These are phyloP conservation scores for Botia almorhae DNA, from an alignment of 2,797 vertebrate species.

Conservation along the genomic window DNA sequence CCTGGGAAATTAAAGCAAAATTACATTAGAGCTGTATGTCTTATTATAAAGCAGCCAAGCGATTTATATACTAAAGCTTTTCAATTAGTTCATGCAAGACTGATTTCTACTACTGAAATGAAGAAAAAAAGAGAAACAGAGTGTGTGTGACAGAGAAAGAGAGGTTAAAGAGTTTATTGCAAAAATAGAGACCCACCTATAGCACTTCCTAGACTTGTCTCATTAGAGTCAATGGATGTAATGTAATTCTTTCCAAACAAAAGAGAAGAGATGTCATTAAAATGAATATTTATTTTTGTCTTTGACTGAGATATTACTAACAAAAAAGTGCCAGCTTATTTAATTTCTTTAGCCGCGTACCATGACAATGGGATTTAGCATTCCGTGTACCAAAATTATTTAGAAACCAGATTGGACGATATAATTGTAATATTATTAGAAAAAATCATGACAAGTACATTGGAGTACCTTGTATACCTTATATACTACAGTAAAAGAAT, in stretches of 20 bases:
- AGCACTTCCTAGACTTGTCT: constrained; percentile 66
- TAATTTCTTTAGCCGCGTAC: no score
- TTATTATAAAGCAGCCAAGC: constrained; percentile 1
- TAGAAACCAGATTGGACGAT: no score
- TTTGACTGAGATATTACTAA: background rate
- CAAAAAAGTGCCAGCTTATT: background rate
- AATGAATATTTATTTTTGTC: background rate
- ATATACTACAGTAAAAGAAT: no score
- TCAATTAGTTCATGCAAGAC: constrained; percentile 9
- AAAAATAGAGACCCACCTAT: constrained; percentile 79
- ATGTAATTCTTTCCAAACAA: constrained; percentile 6
- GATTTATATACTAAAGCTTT: background rate
- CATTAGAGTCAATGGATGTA: constrained; percentile 11
- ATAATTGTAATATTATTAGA: no score
- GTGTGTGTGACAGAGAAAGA: no score
- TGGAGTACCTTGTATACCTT: no score
- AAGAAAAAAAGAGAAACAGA: background rate
- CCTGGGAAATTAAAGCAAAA: constrained; percentile 12
- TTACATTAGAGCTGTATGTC: background rate
- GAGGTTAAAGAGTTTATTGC: no score
- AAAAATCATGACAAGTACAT: no score
- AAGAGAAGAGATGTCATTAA: background rate
- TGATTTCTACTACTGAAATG: background rate
- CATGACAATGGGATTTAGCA: no score
- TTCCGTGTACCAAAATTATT: no score